Percentiles rank a stretch among this genome's conserved stretches.
phyloP scores from a whole-genome alignment of 2,113 vertebrate species.

The Cichladusa arquata region DNA sequence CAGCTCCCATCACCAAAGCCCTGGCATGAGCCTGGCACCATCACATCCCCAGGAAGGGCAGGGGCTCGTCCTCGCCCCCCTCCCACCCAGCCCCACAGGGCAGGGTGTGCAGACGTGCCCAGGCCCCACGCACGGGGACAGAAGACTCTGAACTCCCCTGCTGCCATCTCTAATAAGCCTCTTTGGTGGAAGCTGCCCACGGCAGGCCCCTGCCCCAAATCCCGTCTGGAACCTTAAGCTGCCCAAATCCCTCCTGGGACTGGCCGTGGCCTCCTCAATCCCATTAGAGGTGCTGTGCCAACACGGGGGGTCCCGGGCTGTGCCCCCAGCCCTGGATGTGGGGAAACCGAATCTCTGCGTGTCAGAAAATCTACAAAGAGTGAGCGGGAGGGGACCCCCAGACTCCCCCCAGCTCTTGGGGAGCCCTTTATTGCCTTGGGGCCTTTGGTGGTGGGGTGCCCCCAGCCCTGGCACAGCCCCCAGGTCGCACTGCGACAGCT shows the following conservation, averaged over 20 bases:
- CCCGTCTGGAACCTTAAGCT: slow-evolving; percentile 64
- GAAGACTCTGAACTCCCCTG: not conserved
- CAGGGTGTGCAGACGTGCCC: not conserved
- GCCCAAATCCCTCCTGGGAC: slow-evolving; percentile 56
- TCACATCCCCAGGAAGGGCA: fast-evolving
- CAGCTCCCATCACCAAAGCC: not conserved
- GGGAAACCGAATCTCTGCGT: fast-evolving
- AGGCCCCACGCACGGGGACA: not conserved
- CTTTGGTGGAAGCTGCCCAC: slow-evolving; percentile 19
- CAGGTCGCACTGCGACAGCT: slow-evolving; percentile 55
- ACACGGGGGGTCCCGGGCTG: not conserved
- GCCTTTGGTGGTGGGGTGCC: not conserved
- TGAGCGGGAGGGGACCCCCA: not conserved
- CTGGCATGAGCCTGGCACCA: fast-evolving
- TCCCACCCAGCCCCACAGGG: not conserved
- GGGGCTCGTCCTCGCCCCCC: not conserved
- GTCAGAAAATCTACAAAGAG: not conserved
- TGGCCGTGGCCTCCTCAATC: not conserved
- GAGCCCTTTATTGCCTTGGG: not conserved
- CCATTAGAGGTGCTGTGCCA: not conserved
- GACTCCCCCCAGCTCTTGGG: not conserved
- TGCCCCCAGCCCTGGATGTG: not conserved
- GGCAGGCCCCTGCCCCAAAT: slow-evolving; percentile 44
- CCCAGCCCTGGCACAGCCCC: not conserved
- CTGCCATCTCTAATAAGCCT: slow-evolving; percentile 48